Evolutionary conservation across 2,113 vertebrate genomes (phyloP).

Genomic region (Coregonus clupeaformis): DNA sequence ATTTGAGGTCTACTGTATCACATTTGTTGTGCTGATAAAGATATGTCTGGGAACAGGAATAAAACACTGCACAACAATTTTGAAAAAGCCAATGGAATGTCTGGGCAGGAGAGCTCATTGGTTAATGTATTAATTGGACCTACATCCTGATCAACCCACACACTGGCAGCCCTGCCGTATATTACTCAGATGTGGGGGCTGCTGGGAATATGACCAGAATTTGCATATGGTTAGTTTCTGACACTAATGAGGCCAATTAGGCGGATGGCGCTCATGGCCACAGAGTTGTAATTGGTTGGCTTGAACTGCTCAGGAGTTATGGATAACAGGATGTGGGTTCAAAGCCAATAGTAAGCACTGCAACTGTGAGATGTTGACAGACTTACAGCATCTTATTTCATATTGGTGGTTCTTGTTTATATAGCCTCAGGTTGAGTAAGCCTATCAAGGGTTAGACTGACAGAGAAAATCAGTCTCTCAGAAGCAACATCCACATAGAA

Average conservation of each 20-base stretch:
- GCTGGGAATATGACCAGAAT: constrained; percentile 59
- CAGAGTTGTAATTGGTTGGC: constrained; percentile 66
- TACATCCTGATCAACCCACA: constrained; percentile 29
- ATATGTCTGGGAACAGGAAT: constrained; percentile 8
- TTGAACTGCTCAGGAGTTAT: constrained; percentile 38
- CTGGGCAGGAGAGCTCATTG: constrained; percentile 29
- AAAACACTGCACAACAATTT: neutral
- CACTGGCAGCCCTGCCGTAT: constrained; percentile 37
- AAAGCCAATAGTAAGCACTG: constrained; percentile 19
- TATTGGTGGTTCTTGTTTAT: constrained; percentile 7
- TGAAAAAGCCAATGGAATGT: constrained; percentile 5
- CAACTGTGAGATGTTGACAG: constrained; percentile 7
- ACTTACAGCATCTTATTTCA: constrained; percentile 18
- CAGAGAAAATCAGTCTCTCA: constrained; percentile 23
- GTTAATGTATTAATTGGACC: constrained; percentile 46
- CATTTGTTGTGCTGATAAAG: neutral
- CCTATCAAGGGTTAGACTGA: constrained; percentile 23
- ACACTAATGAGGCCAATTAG: constrained; percentile 73
- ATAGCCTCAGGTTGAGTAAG: constrained; percentile 19
- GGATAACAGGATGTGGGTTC: constrained; percentile 38
- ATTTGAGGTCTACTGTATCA: constrained; percentile 12
- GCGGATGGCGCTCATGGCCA: constrained; percentile 67
- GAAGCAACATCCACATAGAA: constrained; percentile 22
- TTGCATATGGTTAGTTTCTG: constrained; percentile 64
- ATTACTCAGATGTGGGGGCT: constrained; percentile 32